Evolutionary conservation across 2,113 vertebrate genomes (phyloP).

Genomic region (Paradoxurus hermaphroditus): DNA sequence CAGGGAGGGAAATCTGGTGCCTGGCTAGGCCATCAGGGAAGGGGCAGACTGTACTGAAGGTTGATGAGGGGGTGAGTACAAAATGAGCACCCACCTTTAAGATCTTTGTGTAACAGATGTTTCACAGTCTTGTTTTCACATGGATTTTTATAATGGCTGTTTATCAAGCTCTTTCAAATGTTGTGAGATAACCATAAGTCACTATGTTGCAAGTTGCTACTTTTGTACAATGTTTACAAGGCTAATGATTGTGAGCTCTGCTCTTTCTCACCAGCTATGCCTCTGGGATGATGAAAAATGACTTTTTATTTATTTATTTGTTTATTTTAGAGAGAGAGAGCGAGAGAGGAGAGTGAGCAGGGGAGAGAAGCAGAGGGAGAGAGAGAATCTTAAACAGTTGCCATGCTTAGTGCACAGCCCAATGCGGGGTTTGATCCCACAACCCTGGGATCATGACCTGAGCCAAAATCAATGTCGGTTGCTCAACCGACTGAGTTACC

Average conservation of each 20-base stretch:
- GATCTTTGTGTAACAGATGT: neutral
- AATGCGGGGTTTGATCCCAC: too few relatives aligned
- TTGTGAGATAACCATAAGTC: neutral
- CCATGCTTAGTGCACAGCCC: too few relatives aligned
- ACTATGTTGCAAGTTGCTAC: neutral
- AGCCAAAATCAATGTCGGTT: too few relatives aligned
- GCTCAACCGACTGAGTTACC: too few relatives aligned
- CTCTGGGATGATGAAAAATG: neutral
- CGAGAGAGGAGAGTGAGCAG: too few relatives aligned
- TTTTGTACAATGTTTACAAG: slow-evolving; percentile 17
- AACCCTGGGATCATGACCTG: too few relatives aligned
- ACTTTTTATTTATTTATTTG: neutral
- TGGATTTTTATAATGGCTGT: slow-evolving; percentile 7
- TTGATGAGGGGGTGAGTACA: neutral
- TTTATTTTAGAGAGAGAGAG: too few relatives aligned
- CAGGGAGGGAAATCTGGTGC: neutral
- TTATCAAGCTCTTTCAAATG: slow-evolving; percentile 43
- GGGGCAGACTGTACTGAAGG: neutral
- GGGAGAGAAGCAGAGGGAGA: too few relatives aligned
- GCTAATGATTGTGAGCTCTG: neutral
- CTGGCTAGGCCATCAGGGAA: neutral
- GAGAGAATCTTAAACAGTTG: too few relatives aligned
- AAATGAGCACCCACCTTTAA: neutral
- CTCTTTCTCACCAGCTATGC: neutral
- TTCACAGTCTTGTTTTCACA: neutral